These are phyloP conservation scores for Pantherophis guttatus DNA, from an alignment of 2,113 vertebrate species.

Conservation along the genomic window DNA sequence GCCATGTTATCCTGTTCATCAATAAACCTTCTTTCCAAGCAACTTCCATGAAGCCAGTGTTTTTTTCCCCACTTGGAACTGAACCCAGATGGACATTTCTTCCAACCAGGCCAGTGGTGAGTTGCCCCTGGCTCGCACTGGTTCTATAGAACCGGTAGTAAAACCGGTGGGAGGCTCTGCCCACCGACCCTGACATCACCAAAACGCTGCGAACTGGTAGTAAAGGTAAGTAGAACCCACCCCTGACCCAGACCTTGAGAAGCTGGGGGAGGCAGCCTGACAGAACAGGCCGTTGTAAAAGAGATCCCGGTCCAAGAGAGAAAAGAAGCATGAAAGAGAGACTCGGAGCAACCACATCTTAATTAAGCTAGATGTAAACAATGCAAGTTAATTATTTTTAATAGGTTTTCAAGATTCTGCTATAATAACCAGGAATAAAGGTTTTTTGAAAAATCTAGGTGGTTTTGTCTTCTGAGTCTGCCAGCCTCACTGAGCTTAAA, in stretches of 20 bases:
- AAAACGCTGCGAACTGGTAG: too few species aligned
- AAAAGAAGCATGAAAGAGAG: not conserved
- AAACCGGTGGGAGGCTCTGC: too few species aligned
- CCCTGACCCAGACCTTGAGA: not conserved
- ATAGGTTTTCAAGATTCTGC: not conserved
- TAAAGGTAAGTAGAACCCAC: too few species aligned
- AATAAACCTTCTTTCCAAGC: too few species aligned
- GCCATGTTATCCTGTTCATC: too few species aligned
- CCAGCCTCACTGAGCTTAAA: not conserved
- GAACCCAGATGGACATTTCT: too few species aligned
- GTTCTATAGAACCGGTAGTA: too few species aligned
- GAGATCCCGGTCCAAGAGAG: not conserved
- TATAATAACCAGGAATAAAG: not conserved
- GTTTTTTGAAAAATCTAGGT: not conserved
- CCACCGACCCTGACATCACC: too few species aligned
- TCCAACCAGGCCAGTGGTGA: too few species aligned
- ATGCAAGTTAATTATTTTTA: not conserved
- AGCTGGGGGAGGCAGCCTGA: not conserved
- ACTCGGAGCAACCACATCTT: not conserved
- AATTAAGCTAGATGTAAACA: not conserved
- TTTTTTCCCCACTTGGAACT: too few species aligned
- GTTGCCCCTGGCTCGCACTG: too few species aligned
- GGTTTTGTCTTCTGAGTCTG: not conserved
- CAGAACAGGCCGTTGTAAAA: not conserved
- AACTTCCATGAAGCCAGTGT: too few species aligned